Conservation (phyloP, 1,140 invertebrate genomes). For the Chelonus insularis region DNA sequence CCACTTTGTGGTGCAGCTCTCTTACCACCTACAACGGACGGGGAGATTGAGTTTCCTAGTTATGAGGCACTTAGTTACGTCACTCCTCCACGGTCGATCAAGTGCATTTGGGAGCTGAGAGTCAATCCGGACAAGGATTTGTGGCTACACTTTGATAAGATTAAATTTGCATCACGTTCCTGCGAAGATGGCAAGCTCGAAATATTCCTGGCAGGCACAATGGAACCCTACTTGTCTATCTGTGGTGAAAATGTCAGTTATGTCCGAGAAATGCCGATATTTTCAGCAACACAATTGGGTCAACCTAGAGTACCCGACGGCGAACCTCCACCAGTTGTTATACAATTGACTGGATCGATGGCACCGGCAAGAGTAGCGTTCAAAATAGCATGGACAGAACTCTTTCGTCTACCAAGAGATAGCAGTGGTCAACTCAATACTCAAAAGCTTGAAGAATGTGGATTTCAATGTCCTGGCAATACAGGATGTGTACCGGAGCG, state of each 20-base stretch:
- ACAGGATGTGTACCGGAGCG: conserved; percentile 78
- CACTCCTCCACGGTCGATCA: conserved; percentile 73
- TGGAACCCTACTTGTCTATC: conserved; percentile 74
- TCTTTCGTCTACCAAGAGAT: conserved; percentile 83
- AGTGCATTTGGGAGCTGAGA: conserved; percentile 85
- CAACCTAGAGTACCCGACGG: conserved; percentile 65
- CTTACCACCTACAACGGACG: conserved; percentile 75
- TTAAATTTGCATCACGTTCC: conserved; percentile 77
- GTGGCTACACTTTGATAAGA: conserved; percentile 84
- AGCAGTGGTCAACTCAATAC: conserved; percentile 77
- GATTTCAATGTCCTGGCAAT: conserved; percentile 83
- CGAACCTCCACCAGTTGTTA: conserved; percentile 67
- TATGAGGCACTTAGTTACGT: conserved; percentile 80
- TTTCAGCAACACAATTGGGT: conserved; percentile 73
- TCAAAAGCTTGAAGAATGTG: conserved; percentile 69
- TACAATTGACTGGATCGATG: conserved; percentile 72
- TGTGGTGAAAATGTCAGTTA: conserved; percentile 82
- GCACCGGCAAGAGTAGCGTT: conserved; percentile 80
- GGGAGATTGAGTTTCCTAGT: conserved; percentile 82
- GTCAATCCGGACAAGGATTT: conserved; percentile 80
- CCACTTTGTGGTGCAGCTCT: conserved; percentile 83
- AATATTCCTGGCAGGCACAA: conserved; percentile 71
- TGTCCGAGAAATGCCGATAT: conserved; percentile 74
- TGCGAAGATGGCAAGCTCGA: conserved; percentile 85
- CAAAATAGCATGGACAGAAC: conserved; percentile 85